A percentile compares a stretch with the other conserved stretches of the same genome.
Evolutionary conservation across 2,797 vertebrate species (phyloP).

Genomic region (Octomys mimax): DNA sequence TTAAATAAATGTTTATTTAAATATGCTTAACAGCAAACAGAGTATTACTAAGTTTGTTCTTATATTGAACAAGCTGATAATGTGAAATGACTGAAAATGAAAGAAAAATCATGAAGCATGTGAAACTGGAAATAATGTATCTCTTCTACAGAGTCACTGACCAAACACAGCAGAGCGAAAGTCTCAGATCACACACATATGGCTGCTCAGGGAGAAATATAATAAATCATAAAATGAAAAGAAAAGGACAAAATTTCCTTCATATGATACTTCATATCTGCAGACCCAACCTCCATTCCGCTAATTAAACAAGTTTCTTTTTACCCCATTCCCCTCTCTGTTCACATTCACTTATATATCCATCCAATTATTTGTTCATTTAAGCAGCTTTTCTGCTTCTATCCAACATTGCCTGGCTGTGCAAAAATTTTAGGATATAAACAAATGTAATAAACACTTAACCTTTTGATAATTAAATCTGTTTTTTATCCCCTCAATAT

Average conservation of each 20-base stretch:
- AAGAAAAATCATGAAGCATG: slow-evolving; percentile 37
- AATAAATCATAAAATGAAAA: slow-evolving; percentile 17
- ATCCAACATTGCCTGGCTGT: neutral
- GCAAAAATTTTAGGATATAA: neutral
- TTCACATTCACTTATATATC: neutral
- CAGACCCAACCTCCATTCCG: neutral
- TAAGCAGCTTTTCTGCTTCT: neutral
- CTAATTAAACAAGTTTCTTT: slow-evolving; percentile 22
- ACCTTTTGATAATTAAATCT: neutral
- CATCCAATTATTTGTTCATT: neutral
- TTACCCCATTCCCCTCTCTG: neutral
- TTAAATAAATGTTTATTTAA: neutral
- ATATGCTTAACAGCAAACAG: neutral
- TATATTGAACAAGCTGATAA: neutral
- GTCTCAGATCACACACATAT: neutral
- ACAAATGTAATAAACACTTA: neutral
- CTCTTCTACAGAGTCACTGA: neutral
- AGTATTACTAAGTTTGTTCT: neutral
- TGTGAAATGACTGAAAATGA: slow-evolving; percentile 43
- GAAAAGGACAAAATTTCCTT: neutral
- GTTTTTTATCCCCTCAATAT: neutral
- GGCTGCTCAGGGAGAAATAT: neutral
- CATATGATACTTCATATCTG: neutral
- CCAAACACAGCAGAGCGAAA: neutral
- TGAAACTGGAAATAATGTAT: neutral